phyloP scores from a whole-genome alignment of 2,888 invertebrate genomes.

The Dione juno region DNA sequence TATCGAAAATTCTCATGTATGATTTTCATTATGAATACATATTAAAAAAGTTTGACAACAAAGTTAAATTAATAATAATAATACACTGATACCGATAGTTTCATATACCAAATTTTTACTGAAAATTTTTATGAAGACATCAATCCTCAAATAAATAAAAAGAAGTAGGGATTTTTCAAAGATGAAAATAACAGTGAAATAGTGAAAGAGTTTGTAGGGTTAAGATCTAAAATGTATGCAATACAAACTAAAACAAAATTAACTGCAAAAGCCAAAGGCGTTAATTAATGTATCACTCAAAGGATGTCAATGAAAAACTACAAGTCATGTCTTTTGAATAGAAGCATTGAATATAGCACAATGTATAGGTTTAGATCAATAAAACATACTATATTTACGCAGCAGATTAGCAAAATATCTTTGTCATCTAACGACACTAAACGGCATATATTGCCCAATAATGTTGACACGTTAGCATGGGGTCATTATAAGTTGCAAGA shows the following conservation, averaged over 20 bases:
- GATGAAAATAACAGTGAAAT: conserved; percentile 49
- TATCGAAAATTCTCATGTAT: too few species aligned
- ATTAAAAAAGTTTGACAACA: too few species aligned
- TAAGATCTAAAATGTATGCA: conserved; percentile 43
- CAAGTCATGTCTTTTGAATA: conserved; percentile 13
- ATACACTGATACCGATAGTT: too few species aligned
- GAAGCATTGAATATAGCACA: not conserved
- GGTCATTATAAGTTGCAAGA: too few species aligned
- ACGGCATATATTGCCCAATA: conserved; percentile 26
- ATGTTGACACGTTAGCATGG: conserved; percentile 32
- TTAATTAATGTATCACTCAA: too few species aligned
- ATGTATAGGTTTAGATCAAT: conserved; percentile 46
- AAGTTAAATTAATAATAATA: too few species aligned
- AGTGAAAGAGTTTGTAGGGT: conserved; percentile 49
- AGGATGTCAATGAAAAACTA: conserved; percentile 7
- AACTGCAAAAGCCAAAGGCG: too few species aligned
- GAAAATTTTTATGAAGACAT: too few species aligned
- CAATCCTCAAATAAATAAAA: conserved; percentile 49
- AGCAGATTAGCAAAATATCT: too few species aligned
- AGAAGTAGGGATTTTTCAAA: conserved; percentile 49
- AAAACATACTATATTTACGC: too few species aligned
- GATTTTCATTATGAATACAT: too few species aligned
- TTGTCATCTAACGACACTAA: conserved; percentile 35
- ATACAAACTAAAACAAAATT: conserved; percentile 7
- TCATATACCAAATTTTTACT: too few species aligned